Evolutionary conservation across 2,797 vertebrate species (phyloP).

Genomic region (Anableps anableps): DNA sequence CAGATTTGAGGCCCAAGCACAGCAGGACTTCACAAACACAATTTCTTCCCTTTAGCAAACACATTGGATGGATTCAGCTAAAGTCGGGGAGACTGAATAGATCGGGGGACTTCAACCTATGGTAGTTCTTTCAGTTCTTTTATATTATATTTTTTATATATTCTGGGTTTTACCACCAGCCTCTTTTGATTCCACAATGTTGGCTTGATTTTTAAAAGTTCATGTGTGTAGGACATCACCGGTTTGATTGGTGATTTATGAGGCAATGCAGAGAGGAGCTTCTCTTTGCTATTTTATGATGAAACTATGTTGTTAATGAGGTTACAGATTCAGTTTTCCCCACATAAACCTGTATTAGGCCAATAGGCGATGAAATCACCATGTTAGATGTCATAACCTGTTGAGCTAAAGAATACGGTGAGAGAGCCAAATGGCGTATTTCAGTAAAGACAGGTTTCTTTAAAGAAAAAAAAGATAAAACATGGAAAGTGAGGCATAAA

Average conservation of each 20-base stretch:
- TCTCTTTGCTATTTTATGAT: neutral
- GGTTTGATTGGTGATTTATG: neutral
- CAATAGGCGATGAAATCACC: neutral
- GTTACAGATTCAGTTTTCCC: neutral
- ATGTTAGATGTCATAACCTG: neutral
- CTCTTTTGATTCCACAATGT: neutral
- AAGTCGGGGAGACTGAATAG: neutral
- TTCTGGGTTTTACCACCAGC: no score
- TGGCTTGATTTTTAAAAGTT: neutral
- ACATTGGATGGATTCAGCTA: neutral
- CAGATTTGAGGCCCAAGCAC: neutral
- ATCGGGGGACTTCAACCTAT: neutral
- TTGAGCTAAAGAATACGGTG: neutral
- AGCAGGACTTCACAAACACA: neutral
- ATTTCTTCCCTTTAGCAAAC: neutral
- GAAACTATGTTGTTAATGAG: neutral
- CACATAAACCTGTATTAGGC: neutral
- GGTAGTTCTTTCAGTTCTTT: neutral
- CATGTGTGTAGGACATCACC: neutral
- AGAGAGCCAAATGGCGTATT: conserved; percentile 11
- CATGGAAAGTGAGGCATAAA: neutral
- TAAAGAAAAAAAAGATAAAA: neutral
- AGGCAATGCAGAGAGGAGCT: neutral
- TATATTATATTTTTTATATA: no score
- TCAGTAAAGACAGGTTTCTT: neutral